Conservation (phyloP, 1,140 invertebrate species). For the Pogonus chalceus region DNA sequence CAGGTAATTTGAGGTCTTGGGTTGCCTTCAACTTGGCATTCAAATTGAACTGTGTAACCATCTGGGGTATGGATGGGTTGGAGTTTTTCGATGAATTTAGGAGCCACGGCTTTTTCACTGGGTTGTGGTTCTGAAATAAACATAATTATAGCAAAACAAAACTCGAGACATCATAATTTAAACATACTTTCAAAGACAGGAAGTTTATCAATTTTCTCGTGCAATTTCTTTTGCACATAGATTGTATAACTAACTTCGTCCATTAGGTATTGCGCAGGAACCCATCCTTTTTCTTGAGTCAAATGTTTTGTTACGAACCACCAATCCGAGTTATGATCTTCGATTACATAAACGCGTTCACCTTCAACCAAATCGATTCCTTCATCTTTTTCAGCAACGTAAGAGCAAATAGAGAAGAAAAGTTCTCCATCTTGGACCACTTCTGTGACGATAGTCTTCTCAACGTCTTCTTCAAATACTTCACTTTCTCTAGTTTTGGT, state of each 20-base stretch:
- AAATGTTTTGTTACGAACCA: constrained; percentile 86
- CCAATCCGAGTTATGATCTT: constrained; percentile 73
- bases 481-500: constrained; percentile 44
- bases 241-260: constrained; percentile 69
- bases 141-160: neutral
- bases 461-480: constrained; percentile 38
- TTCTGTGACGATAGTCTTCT: constrained; percentile 31
- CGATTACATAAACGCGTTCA: constrained; percentile 77
- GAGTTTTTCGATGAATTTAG: constrained; percentile 76
- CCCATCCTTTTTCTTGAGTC: constrained; percentile 85
- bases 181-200: constrained; percentile 84
- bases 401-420: constrained; percentile 74
- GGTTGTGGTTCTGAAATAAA: constrained; percentile 59
- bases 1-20: constrained; percentile 88
- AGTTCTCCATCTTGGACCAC: constrained; percentile 63
- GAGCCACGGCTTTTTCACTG: constrained; percentile 66
- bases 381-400: constrained; percentile 78
- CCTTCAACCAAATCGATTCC: constrained; percentile 83
- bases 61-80: constrained; percentile 73
- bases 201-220: constrained; percentile 84
- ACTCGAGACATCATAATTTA: neutral
- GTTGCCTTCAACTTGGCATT: constrained; percentile 80
- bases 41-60: constrained; percentile 80
- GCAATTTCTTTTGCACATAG: constrained; percentile 77
- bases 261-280: constrained; percentile 79